Evolutionary conservation across 2,113 vertebrate genomes (phyloP).

Genomic region (Cheirogaleus medius): DNA sequence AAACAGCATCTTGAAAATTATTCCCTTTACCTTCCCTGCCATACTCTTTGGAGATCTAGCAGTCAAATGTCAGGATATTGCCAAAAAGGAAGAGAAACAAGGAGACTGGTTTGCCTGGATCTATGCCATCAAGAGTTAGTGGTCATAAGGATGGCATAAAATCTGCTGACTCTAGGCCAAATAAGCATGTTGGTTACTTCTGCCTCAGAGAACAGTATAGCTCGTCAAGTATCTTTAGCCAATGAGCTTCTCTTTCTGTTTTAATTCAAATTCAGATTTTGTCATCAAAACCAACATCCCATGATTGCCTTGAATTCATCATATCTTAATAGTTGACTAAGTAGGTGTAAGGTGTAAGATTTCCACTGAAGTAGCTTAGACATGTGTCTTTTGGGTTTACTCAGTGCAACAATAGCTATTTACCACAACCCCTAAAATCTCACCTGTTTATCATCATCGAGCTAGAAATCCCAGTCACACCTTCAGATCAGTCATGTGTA

Average conservation of each 20-base stretch:
- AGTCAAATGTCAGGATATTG: not conserved
- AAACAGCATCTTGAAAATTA: not conserved
- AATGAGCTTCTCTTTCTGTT: not conserved
- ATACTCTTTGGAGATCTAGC: not conserved
- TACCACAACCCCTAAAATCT: not conserved
- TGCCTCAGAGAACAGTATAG: not conserved
- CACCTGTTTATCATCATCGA: not conserved
- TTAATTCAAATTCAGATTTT: constrained; percentile 42
- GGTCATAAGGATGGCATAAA: not conserved
- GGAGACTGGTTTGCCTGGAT: not conserved
- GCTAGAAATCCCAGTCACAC: not conserved
- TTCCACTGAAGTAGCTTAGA: not conserved
- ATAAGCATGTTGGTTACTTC: not conserved
- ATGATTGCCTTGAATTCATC: not conserved
- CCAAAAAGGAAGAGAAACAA: not conserved
- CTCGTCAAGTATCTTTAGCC: constrained; percentile 1
- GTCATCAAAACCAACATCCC: not conserved
- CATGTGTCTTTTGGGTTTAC: not conserved
- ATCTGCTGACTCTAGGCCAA: not conserved
- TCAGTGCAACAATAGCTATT: not conserved
- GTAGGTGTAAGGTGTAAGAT: not conserved
- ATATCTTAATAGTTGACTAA: not conserved
- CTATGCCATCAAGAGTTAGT: not conserved
- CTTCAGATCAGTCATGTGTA: not conserved
- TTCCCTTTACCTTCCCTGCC: not conserved